These are phyloP conservation scores for Patella caerulea DNA, from an alignment of 2,888 invertebrate species.

Conservation along the genomic window DNA sequence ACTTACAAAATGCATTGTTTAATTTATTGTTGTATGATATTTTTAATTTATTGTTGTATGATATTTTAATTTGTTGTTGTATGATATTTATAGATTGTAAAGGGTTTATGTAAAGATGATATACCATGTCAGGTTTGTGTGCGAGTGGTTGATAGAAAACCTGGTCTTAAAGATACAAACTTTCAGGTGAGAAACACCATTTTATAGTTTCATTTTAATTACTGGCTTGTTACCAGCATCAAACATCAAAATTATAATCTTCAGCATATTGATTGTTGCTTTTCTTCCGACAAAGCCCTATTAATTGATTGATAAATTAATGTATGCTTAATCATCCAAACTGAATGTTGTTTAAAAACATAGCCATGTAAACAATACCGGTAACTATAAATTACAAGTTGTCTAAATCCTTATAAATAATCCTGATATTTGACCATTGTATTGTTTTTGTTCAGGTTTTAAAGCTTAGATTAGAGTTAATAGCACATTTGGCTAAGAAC, in stretches of 20 bases:
- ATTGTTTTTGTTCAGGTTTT: constrained; percentile 75
- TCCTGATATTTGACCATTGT: background rate
- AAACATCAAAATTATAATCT: background rate
- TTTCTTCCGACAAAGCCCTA: too few relatives aligned
- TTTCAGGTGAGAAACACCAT: constrained; percentile 77
- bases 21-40: background rate
- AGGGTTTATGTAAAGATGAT: constrained; percentile 76
- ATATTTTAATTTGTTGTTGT: background rate
- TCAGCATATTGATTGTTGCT: too few relatives aligned
- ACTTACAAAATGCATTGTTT: too few relatives aligned
- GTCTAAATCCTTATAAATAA: too few relatives aligned
- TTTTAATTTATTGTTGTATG: background rate
- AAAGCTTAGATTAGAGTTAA: constrained; percentile 84
- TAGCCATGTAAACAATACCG: too few relatives aligned
- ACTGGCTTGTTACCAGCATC: background rate
- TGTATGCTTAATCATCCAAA: too few relatives aligned
- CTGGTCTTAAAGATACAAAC: constrained; percentile 89
- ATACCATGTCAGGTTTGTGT: constrained; percentile 84
- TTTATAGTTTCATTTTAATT: background rate
- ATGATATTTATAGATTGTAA: constrained; percentile 48
- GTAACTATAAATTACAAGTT: too few relatives aligned
- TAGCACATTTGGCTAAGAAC: constrained; percentile 84
- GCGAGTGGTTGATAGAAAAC: constrained; percentile 82
- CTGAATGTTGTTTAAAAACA: too few relatives aligned
- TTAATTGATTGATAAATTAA: too few relatives aligned